Evolutionary conservation across 1,140 invertebrate species (phyloP), one percentile per base, ranked within the genome.

Genomic region (Drosophila subobscura): DNA sequence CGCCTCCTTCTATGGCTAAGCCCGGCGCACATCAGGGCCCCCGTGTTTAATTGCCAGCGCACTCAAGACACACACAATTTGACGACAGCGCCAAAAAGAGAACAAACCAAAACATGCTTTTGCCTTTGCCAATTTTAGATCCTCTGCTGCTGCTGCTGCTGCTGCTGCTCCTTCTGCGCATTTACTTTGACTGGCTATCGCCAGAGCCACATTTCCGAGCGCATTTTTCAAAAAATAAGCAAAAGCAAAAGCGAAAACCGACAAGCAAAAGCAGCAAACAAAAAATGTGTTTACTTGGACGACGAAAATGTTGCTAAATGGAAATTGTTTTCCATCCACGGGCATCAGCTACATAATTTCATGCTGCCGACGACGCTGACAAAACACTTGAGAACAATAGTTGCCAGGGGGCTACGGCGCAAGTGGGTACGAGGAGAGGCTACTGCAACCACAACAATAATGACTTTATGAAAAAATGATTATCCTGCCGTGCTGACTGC

Each of bases 401-500:
- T 75, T 75, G 72, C 60, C 72, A 67, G 60, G 72, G 72, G 72
- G 71, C 66, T 25, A 44, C 29, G 41, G 40, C 37, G 47, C n/a
- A 41, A 16, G 16, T 22, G 45, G 49, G 47, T 44, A 10, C 4
- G 27, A 27, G 40, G 3, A 57, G 20, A 27, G 14, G 37, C 59
- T 57, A 75, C 63, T 86, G 83, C 83, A 86, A 76, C 83, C 83
- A 79, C 83, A 83, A 88, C 71, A 88, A 83, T 88, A 86, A 86
- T 86, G 83, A 83, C 83, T 88, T 88, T 88, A 88, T 88, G 78
- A 88, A 88, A 88, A 88, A 86, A 88, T 81, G 77, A 81, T 86
- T 81, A 86, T 86, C 71, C 78, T 86, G 73, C 51, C 54, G 59
- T 37, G 59, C 60, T 57, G 80, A 55, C 80, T 70, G 72, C 72